phyloP scores from a whole-genome alignment of 2,888 invertebrate genomes.

The Dicyrtoma fusca region DNA sequence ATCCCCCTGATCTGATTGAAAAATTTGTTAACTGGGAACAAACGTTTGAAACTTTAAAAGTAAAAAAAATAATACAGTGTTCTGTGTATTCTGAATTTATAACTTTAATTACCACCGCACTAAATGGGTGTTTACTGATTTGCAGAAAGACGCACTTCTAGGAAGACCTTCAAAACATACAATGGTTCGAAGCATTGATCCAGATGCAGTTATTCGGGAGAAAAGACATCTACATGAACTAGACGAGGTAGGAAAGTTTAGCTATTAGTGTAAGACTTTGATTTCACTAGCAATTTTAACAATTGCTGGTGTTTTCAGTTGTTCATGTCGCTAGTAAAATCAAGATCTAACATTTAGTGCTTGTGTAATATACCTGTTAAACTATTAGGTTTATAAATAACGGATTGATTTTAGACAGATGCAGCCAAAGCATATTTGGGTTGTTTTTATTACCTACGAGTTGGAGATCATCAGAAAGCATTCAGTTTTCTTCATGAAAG shows the following conservation, averaged over 20 bases:
- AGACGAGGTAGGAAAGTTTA: conserved; percentile 45
- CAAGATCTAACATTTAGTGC: too few species aligned
- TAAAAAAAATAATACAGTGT: conserved; percentile 6
- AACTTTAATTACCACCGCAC: not conserved
- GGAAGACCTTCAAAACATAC: conserved; percentile 39
- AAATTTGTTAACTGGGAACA: conserved; percentile 53
- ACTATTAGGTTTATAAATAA: too few species aligned
- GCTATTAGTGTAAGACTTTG: too few species aligned
- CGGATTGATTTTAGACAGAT: conserved; percentile 43
- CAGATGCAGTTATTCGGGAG: conserved; percentile 50
- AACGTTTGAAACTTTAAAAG: conserved; percentile 48
- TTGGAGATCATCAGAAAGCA: conserved; percentile 42
- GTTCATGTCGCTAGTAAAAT: too few species aligned
- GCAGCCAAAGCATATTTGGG: conserved; percentile 46
- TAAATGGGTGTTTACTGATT: not conserved
- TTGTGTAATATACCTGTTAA: too few species aligned
- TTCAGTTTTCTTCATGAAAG: conserved; percentile 44
- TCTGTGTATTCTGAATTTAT: not conserved
- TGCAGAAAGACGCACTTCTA: conserved; percentile 46
- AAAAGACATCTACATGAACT: conserved; percentile 50
- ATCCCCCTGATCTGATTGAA: conserved; percentile 49
- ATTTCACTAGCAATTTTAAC: too few species aligned
- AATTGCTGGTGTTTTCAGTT: too few species aligned
- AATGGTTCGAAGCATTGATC: conserved; percentile 48
- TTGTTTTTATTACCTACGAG: conserved; percentile 48